Evolutionary conservation across 2,113 vertebrate species (phyloP).

Genomic region (Euleptes europaea): DNA sequence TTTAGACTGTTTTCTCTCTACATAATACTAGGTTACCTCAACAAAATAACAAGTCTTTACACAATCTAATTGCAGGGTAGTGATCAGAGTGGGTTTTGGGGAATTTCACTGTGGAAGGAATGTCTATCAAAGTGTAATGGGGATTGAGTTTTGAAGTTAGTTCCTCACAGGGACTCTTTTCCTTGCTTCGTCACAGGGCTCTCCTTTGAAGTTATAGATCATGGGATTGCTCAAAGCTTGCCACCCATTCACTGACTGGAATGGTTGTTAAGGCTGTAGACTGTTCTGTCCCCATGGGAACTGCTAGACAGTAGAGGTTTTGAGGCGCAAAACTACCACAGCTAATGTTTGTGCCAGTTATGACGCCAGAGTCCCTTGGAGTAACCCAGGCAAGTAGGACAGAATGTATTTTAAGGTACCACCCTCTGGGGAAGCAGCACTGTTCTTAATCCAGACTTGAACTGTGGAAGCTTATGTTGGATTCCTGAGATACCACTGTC

Average conservation of each 20-base stretch:
- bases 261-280: not conserved
- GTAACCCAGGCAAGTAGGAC: not conserved
- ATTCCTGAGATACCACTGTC: not conserved
- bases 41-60: conserved; percentile 53
- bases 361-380: not conserved
- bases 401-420: not conserved
- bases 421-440: not conserved
- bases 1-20: conserved; percentile 53
- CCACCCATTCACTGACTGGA: not conserved
- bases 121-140: not conserved
- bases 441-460: not conserved
- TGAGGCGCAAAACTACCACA: not conserved
- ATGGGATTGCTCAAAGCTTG: not conserved
- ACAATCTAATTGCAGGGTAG: conserved; percentile 52
- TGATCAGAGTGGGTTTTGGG: conserved; percentile 20
- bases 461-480: not conserved
- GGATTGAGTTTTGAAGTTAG: not conserved
- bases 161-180: not conserved
- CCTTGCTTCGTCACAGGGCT: not conserved
- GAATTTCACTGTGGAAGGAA: conserved; percentile 18
- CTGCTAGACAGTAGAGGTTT: not conserved
- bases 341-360: not conserved
- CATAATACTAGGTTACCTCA: conserved; percentile 50
- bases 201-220: not conserved
- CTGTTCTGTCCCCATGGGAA: not conserved